phyloP scores from a whole-genome alignment of 2,113 vertebrate species.

The Engraulis encrasicolus region DNA sequence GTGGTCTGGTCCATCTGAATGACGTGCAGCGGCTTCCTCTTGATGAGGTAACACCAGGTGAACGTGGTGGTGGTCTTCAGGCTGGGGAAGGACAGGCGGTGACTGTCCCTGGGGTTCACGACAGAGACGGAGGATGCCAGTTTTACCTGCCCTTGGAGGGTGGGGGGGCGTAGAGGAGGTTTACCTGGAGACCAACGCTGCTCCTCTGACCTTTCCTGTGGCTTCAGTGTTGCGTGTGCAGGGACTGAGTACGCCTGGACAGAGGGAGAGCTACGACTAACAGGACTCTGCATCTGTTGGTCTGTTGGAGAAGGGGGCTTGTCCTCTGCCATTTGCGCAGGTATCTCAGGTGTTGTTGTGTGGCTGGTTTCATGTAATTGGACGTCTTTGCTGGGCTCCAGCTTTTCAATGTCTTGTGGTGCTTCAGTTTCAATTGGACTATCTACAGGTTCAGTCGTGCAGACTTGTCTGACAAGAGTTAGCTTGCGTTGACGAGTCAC shows the following conservation, averaged over 20 bases:
- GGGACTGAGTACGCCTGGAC: conserved; percentile 53
- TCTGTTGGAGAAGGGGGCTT: conserved; percentile 64
- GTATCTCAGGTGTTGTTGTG: conserved; percentile 65
- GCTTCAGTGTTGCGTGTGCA: conserved; percentile 69
- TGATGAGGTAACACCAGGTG: conserved; percentile 94
- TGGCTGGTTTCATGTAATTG: conserved; percentile 63
- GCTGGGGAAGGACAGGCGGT: conserved; percentile 87
- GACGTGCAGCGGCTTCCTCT: conserved; percentile 85
- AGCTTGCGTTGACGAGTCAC: conserved; percentile 86
- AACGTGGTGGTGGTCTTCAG: conserved; percentile 93
- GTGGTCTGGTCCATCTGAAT: conserved; percentile 87
- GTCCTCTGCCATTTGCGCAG: conserved; percentile 69
- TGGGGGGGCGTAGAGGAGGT: conserved; percentile 66
- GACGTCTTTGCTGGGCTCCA: conserved; percentile 59
- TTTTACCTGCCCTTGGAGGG: conserved; percentile 75
- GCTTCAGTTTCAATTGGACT: conserved; percentile 80
- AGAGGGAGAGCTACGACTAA: conserved; percentile 61
- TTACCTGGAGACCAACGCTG: conserved; percentile 70
- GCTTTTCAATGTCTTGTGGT: conserved; percentile 69
- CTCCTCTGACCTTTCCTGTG: conserved; percentile 75
- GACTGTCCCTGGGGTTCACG: conserved; percentile 76
- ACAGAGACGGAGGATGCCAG: conserved; percentile 70
- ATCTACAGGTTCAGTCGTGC: conserved; percentile 90
- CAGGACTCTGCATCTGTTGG: conserved; percentile 44
- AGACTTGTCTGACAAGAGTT: conserved; percentile 89